Base-by-base conservation (phyloP, 2,113 vertebrate genomes). In the Coptodon rendalli region DNA sequence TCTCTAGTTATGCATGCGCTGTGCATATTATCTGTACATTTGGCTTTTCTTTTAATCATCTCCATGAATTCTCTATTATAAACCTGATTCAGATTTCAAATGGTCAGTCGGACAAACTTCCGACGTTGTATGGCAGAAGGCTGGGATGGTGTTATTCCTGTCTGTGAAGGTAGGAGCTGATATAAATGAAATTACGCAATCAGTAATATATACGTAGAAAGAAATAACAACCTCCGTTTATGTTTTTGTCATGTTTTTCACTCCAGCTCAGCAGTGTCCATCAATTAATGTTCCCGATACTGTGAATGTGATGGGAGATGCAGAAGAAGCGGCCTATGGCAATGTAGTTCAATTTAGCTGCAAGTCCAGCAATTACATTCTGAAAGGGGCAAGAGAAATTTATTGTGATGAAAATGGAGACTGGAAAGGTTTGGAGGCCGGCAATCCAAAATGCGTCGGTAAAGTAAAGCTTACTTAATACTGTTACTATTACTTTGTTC, bases 81-180 rank as follows among this genome's bases (percentile, higher is more conserved):
- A 85, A 40, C 53, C 48, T 2, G 5, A 89, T 89, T 80, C 85
- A 97, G 96, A 36, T 96, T 95, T 87, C 81, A 92, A 19, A 96
- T 97, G 96, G 88, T 91, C 43, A 96, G 92, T 87, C 92, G 94
- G 8, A 50, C 13, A 19, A 92, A 38, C 87, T 5, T 3, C 6
- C 92, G 95, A 0, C 71, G 7, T 22, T 97, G 96, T 88, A 45
- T 91, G 86, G 17, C 50, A n/a, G 6, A 54, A 3, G 96, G 96
- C n/a, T 97, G 96, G 96, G 95, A 96, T 81, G 94, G 95, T 4
- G 16, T 36, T 19, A 5, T 97, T 66, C 96, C 96, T 3, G 13
- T 92, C 24, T 97, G 96, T 92, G 95, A 97, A 93, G 91, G 96
- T 95, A 92, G 68, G 68, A 34, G 29, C 63, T 84, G 12, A 29